Percentiles rank a stretch among this genome's conserved stretches.
These are phyloP conservation scores for Oreochromis grahami DNA, from an alignment of 2,797 vertebrate genomes.

Conservation along the genomic window DNA sequence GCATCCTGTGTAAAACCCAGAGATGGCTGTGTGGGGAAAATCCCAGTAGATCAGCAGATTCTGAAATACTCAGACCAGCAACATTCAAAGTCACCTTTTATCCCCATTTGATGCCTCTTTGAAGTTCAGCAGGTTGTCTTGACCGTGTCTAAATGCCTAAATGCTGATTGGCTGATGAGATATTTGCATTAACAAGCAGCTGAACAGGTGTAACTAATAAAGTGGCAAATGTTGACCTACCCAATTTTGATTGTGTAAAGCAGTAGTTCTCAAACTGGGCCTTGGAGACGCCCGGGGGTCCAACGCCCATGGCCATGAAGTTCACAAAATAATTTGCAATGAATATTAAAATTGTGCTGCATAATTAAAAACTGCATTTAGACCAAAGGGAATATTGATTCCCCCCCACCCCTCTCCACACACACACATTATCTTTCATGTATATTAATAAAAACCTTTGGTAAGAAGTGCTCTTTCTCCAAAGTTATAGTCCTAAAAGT, in stretches of 20 bases:
- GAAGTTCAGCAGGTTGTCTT: neutral
- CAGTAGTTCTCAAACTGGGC: neutral
- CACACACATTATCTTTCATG: neutral
- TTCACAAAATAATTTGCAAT: neutral
- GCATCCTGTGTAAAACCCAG: neutral
- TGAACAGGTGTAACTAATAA: neutral
- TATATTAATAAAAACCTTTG: neutral
- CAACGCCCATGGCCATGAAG: neutral
- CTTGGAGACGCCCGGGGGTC: neutral
- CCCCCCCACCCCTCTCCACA: neutral
- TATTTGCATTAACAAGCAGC: neutral
- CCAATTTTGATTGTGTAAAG: neutral
- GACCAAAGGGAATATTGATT: neutral
- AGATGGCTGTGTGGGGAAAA: neutral
- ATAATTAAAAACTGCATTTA: neutral
- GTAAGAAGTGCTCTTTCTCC: neutral
- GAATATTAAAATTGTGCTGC: neutral
- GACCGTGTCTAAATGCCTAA: neutral
- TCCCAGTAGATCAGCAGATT: neutral
- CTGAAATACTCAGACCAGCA: neutral
- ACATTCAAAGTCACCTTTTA: neutral
- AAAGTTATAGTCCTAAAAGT: neutral
- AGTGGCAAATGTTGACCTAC: neutral
- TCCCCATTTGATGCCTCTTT: neutral
- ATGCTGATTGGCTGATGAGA: neutral